These are phyloP conservation scores for Diarsia mendica DNA, from an alignment of 2,888 invertebrate species.

Conservation along the genomic window DNA sequence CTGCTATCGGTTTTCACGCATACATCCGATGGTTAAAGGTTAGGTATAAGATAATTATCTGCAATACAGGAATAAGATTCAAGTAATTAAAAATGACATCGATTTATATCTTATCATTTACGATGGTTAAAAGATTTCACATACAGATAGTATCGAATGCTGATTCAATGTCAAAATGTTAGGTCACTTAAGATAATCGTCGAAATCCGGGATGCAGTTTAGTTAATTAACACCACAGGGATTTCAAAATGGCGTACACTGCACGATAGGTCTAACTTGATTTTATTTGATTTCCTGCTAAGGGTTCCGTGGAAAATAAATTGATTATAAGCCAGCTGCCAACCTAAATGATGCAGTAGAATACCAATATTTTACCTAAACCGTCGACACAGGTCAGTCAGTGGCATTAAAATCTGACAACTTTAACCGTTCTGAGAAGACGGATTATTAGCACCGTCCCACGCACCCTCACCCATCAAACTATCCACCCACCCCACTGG, in stretches of 20 bases:
- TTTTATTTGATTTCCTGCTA: background rate
- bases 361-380: background rate
- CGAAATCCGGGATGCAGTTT: background rate
- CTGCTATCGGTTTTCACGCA: background rate
- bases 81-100: background rate
- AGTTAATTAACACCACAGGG: background rate
- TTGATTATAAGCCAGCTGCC: background rate
- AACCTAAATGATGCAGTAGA: background rate
- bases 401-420: no score
- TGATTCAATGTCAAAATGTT: slow-evolving; percentile 7
- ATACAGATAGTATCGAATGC: slow-evolving; percentile 9
- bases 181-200: background rate
- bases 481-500: no score
- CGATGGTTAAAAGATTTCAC: background rate
- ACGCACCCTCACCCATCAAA: no score
- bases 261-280: background rate
- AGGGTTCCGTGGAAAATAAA: background rate
- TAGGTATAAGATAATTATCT: background rate
- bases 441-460: no score
- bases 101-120: background rate
- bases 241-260: background rate
- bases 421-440: no score
- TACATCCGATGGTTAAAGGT: background rate
- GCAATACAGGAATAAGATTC: background rate
- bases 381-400: no score